Evolutionary conservation across 2,113 vertebrate genomes (phyloP).

Genomic region (Lophura nycthemera): DNA sequence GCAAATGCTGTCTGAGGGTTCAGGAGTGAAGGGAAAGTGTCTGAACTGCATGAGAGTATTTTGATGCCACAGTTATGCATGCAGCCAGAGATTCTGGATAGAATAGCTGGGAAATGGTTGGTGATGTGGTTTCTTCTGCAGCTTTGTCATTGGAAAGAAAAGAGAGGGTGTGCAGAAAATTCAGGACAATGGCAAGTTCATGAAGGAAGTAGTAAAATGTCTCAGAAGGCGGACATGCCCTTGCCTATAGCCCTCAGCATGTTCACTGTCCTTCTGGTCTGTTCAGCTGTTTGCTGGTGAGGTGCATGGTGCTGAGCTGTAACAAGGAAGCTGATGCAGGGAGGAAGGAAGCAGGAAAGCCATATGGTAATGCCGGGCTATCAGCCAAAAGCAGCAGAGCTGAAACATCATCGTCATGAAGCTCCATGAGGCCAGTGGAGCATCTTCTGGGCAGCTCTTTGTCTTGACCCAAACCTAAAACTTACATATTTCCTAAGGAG

Average conservation of each 20-base stretch:
- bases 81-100: background rate
- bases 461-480: background rate
- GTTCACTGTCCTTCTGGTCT: rapidly evolving
- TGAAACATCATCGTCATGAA: background rate
- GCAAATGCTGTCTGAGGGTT: background rate
- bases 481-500: background rate
- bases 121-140: background rate
- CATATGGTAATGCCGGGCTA: background rate
- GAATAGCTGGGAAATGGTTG: background rate
- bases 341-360: background rate
- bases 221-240: background rate
- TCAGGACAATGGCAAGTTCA: background rate
- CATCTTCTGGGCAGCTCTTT: background rate
- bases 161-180: background rate
- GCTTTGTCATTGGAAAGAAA: background rate
- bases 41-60: background rate
- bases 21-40: background rate
- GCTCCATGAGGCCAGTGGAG: background rate
- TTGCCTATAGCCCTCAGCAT: background rate
- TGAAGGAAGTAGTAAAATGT: background rate
- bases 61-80: background rate
- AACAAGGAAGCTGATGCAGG: background rate
- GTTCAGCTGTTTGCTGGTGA: background rate
- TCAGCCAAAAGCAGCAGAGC: background rate
- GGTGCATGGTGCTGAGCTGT: rapidly evolving